These are phyloP conservation scores for Sarcophaga rosellei DNA, from an alignment of 2,888 invertebrate genomes.

Conservation along the genomic window DNA sequence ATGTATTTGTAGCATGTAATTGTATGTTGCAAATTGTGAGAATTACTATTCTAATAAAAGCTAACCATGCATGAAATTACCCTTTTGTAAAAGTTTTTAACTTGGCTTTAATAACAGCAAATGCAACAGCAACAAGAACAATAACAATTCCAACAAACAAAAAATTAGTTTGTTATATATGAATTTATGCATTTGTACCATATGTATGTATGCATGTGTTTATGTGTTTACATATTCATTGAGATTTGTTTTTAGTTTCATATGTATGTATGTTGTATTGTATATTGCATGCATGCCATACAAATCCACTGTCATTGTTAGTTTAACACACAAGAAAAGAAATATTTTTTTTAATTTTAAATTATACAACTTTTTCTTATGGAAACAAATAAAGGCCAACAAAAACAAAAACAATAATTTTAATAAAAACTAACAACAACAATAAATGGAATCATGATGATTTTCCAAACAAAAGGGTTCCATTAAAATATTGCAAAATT, in stretches of 20 bases:
- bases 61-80: conserved; percentile 68
- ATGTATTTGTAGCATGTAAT: conserved; percentile 38
- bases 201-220: background rate
- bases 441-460: too few species aligned
- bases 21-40: conserved; percentile 65
- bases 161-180: conserved; percentile 16
- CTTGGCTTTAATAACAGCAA: conserved; percentile 60
- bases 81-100: conserved; percentile 67
- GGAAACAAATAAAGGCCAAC: background rate
- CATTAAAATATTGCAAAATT: background rate
- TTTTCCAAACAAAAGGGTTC: background rate
- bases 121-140: conserved; percentile 36
- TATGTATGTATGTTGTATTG: background rate
- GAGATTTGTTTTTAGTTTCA: conserved; percentile 41
- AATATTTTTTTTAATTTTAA: conserved; percentile 12
- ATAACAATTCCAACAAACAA: background rate
- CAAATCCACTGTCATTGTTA: background rate
- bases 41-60: conserved; percentile 68
- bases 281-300: background rate
- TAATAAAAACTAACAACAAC: too few species aligned
- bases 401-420: too few species aligned
- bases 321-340: background rate
- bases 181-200: background rate
- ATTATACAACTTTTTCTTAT: conserved; percentile 34
- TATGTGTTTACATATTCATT: conserved; percentile 45